Percentiles rank a stretch among this genome's conserved stretches.
These are phyloP conservation scores for Lobophora halterata DNA, from an alignment of 2,888 invertebrate genomes.

Conservation along the genomic window DNA sequence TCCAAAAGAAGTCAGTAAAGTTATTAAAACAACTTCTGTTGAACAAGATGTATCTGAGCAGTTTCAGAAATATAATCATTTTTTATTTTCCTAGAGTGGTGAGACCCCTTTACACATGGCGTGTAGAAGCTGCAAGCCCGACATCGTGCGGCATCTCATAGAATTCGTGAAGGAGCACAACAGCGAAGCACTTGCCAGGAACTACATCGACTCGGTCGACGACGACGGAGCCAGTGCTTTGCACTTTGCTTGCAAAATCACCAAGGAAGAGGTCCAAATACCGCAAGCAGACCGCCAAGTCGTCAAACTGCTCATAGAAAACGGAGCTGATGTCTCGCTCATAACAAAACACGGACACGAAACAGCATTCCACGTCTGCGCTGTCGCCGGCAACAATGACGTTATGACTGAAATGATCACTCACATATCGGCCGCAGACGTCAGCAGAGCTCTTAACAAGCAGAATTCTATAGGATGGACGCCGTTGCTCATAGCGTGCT, in stretches of 20 bases:
- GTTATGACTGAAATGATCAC: conserved; percentile 96
- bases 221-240: conserved; percentile 96
- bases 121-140: conserved; percentile 91
- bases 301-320: conserved; percentile 92
- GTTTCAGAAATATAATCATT: neutral
- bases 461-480: conserved; percentile 98
- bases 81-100: conserved; percentile 84
- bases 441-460: conserved; percentile 96
- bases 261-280: conserved; percentile 87
- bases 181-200: conserved; percentile 88
- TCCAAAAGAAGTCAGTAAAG: too few relatives aligned
- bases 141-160: conserved; percentile 92
- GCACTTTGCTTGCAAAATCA: conserved; percentile 96
- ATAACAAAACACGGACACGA: conserved; percentile 93
- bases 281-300: conserved; percentile 92
- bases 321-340: conserved; percentile 93
- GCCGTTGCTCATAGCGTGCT: conserved; percentile 96
- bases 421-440: conserved; percentile 92
- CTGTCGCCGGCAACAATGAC: conserved; percentile 97
- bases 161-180: conserved; percentile 88
- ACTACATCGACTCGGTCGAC: conserved; percentile 93
- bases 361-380: conserved; percentile 97
- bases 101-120: conserved; percentile 98
- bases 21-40: too few relatives aligned
- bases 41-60: conserved; percentile 1